These are phyloP conservation scores for Hyaena hyaena DNA, from an alignment of 2,113 vertebrate species.

Conservation along the genomic window DNA sequence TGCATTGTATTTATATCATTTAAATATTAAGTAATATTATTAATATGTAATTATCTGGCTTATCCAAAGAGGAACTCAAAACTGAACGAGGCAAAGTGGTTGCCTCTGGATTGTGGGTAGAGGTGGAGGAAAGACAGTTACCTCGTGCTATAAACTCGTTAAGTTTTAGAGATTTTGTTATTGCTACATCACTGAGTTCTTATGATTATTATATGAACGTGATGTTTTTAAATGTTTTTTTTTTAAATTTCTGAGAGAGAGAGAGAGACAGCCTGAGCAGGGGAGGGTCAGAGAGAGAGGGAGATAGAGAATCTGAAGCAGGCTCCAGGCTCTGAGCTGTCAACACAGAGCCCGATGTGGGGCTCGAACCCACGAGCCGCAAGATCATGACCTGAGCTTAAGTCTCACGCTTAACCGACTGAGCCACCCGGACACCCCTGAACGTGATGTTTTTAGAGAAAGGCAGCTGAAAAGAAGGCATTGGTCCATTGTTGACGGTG, in stretches of 20 bases:
- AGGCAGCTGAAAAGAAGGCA: not conserved
- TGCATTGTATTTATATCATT: not conserved
- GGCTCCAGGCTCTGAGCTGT: no score
- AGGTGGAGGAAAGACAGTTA: not conserved
- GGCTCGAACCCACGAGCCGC: no score
- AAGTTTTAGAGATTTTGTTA: not conserved
- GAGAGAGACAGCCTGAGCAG: no score
- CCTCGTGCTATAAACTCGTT: not conserved
- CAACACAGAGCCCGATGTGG: no score
- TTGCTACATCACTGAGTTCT: not conserved
- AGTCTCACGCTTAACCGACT: no score
- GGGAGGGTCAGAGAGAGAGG: no score
- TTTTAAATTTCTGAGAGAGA: no score
- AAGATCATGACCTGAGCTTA: no score
- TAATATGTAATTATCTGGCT: not conserved
- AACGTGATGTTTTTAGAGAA: not conserved
- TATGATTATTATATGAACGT: not conserved
- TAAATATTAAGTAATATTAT: not conserved
- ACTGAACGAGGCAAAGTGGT: not conserved
- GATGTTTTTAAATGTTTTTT: no score
- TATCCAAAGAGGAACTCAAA: not conserved
- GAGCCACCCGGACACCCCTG: no score
- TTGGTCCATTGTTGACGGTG: rapidly evolving
- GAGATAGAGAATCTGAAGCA: no score
- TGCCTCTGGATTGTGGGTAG: not conserved